These are phyloP conservation scores for Discoglossus pictus DNA, from an alignment of 2,797 vertebrate genomes.

Conservation along the genomic window DNA sequence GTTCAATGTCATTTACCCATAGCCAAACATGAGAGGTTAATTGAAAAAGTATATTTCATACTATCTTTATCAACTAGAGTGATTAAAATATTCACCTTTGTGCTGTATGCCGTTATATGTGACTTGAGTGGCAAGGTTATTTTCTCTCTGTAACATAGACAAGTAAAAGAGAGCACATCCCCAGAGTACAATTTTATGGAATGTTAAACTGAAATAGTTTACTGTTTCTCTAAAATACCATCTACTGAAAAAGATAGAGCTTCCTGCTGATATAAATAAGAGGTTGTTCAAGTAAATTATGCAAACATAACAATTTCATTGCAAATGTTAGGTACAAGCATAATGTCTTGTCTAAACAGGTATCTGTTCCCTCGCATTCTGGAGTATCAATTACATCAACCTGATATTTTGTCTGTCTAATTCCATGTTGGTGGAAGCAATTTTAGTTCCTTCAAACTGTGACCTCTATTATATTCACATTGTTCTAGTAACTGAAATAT, in stretches of 20 bases:
- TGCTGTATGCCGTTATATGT: rapidly evolving
- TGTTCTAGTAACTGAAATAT: too few relatives aligned
- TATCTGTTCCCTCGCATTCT: constrained; percentile 1
- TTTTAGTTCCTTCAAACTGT: not conserved
- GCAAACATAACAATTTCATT: constrained; percentile 28
- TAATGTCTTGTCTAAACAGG: not conserved
- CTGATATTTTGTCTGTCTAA: constrained; percentile 8
- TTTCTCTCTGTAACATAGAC: constrained; percentile 59
- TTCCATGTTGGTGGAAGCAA: not conserved
- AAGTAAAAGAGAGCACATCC: too few relatives aligned
- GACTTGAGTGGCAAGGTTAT: not conserved
- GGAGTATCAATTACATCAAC: constrained; percentile 9
- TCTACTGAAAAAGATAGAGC: constrained; percentile 50
- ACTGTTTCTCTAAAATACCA: constrained; percentile 46
- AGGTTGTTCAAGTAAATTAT: constrained; percentile 50
- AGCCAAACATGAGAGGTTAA: constrained; percentile 1
- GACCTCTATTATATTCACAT: too few relatives aligned
- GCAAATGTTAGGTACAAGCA: not conserved
- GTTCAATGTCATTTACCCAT: not conserved
- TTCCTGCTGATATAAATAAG: constrained; percentile 56
- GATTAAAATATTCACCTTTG: constrained; percentile 13
- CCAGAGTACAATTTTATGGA: too few relatives aligned
- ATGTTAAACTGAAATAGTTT: constrained; percentile 58
- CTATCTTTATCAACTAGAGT: not conserved
- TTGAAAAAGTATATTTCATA: constrained; percentile 11